phyloP scores from a whole-genome alignment of 2,797 vertebrate species.

The Clamator glandarius region DNA sequence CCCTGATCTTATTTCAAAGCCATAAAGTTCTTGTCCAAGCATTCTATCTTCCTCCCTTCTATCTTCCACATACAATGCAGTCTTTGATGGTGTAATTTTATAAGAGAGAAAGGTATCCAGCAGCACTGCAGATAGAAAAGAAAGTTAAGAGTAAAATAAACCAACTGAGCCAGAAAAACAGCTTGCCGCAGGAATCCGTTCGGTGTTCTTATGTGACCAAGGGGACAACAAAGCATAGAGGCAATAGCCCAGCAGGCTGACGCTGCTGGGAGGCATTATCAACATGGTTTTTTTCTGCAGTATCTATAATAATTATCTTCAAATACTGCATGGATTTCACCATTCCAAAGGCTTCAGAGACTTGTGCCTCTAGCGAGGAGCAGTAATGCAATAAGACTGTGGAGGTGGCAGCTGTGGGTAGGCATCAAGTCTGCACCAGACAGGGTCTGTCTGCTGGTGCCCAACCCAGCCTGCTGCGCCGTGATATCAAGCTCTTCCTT shows the following conservation, averaged over 20 bases:
- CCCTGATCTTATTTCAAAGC: constrained; percentile 3
- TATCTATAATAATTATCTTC: background rate
- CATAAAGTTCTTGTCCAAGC: background rate
- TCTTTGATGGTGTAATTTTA: background rate
- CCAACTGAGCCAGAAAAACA: background rate
- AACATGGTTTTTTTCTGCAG: accelerated
- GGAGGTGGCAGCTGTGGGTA: too few relatives aligned
- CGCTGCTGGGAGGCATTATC: background rate
- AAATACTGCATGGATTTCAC: background rate
- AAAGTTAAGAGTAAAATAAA: background rate
- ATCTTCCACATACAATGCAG: background rate
- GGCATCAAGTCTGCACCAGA: background rate
- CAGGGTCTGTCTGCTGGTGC: background rate
- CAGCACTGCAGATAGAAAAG: background rate
- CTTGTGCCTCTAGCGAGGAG: accelerated
- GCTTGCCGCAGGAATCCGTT: background rate
- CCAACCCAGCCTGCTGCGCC: background rate
- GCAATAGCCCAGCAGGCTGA: background rate
- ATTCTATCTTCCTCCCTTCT: background rate
- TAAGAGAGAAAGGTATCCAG: background rate
- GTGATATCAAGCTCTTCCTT: accelerated
- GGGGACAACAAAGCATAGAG: background rate
- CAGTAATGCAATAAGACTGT: accelerated
- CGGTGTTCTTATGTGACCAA: background rate
- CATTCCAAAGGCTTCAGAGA: background rate